A percentile compares a stretch with the other conserved stretches of the same genome.
Conservation (phyloP, 1,140 invertebrate genomes). For the Diabrotica undecimpunctata region DNA sequence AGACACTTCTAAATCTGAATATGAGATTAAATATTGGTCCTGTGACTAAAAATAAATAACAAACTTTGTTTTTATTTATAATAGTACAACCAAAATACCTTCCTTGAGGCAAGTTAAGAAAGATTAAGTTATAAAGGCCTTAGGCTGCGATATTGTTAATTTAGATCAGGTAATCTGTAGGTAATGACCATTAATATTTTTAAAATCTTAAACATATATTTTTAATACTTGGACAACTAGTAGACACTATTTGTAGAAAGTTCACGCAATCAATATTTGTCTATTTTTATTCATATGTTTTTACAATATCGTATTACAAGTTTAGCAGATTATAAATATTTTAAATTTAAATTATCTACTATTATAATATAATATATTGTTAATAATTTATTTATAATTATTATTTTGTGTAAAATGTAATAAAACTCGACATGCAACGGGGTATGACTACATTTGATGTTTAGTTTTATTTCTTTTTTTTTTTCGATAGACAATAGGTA, state of each 20-base stretch:
- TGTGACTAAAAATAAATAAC: too few species aligned
- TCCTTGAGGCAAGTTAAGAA: too few species aligned
- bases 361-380: conserved; percentile 45
- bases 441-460: conserved; percentile 37
- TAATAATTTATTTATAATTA: conserved; percentile 42
- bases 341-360: conserved; percentile 44
- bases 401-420: conserved; percentile 48
- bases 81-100: too few species aligned
- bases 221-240: too few species aligned
- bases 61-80: too few species aligned
- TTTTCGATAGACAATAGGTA: conserved; percentile 22
- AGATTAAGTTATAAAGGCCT: too few species aligned
- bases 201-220: too few species aligned
- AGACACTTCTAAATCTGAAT: too few species aligned
- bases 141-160: too few species aligned
- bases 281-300: conserved; percentile 43
- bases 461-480: background rate
- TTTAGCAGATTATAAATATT: conserved; percentile 45
- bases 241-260: conserved; percentile 30
- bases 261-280: conserved; percentile 41
- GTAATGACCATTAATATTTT: too few species aligned
- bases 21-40: too few species aligned
- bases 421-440: conserved; percentile 46
- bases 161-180: too few species aligned
- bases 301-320: conserved; percentile 45